Evolutionary conservation across 2,888 invertebrate genomes (phyloP), one percentile per base, ranked within the genome.

Genomic region (Lingula anatina): DNA sequence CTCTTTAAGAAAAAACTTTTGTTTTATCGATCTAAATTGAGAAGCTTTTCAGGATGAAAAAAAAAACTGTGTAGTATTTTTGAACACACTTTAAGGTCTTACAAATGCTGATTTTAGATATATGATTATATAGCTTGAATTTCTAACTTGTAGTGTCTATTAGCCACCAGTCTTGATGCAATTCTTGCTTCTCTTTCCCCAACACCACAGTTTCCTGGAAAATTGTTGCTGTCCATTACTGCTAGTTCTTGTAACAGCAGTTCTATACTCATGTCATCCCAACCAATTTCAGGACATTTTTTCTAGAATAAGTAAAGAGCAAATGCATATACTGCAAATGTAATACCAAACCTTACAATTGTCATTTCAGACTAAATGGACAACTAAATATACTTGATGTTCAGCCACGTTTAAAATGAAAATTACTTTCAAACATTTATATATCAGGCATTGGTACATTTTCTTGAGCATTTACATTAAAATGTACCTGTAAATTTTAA

Each of bases 201-300:
- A n/a, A 88, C 82, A 15, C 88, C 87, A 66, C 84, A 83, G 69
- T 85, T 86, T 26, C 82, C 82, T 2, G 80, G 78, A 61, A 88
- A 89, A 73, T 90, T 90, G 75, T 90, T 90, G 66, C 86, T 86
- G 73, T 90, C 89, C 83, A 89, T 84, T 50, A 83, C 77, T 1
- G 89, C 81, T 12, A 90, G 68, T 56, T 87, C 83, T 28, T 82
- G 80, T 7, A 90, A 75, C 38, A 89, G 80, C 37, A 83, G 76
- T 70, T 89, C 88, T 53, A 90, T 86, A 0, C 83, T 82, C 18
- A 81, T 77, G 60, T 88, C 87, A 60, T 82, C 81, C 88, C 88
- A 89, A 31, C 87, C 86, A 53, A 82, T 81, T 52, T 83, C 83
- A 1, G 88, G 88, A 71, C 86, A 81, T 76, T 85, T 86, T 64